Evolutionary conservation across 2,113 vertebrate species (phyloP), one percentile per base, ranked within the genome.

Genomic region (Tachysurus fulvidraco): DNA sequence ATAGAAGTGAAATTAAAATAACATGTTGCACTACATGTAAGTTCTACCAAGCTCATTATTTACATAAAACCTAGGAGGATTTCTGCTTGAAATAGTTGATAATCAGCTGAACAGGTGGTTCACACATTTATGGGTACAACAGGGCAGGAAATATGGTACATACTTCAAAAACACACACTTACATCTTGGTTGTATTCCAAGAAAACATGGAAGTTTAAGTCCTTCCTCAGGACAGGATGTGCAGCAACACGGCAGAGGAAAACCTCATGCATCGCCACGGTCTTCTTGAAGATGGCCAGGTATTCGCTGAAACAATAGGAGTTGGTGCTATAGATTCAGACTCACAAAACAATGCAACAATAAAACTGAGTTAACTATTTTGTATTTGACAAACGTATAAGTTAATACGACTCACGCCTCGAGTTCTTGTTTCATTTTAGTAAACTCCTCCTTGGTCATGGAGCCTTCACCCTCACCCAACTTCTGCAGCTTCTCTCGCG

Each of bases 231-330:
- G 93, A 98, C 96, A 59, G 98, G 98, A 93, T 99, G 98, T 60
- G 98, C 98, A 67, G 98, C 98, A 88, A 99, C 97, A 0, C 98
- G 98, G 91, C 98, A 99, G 86, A 99, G 95, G 92, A 99, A 99
- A 21, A 99, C 98, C 93, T 99, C 98, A 91, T 99, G 98, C 98
- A 99, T 99, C 79, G 98, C 98, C 83, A 99, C 98, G 0, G 98
- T 99, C 94, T 99, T 99, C 96, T 99, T 99, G 90, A 99, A 99
- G 95, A 99, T 99, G 91, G 98, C 98, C 95, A 99, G 94, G 93
- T 99, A 99, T 80, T 99, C 98, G 83, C 98, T 99, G 93, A 54
- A 94, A 95, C 90, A 91, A 19, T 76, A 57, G 17, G 57, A 8
- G 36, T 84, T 21, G 86, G 54, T 44, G 10, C 2, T 11, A 13